Percentiles rank a stretch among this genome's conserved stretches.
Conservation (phyloP, 2,797 vertebrate genomes). For the Ctenopoma multispine region DNA sequence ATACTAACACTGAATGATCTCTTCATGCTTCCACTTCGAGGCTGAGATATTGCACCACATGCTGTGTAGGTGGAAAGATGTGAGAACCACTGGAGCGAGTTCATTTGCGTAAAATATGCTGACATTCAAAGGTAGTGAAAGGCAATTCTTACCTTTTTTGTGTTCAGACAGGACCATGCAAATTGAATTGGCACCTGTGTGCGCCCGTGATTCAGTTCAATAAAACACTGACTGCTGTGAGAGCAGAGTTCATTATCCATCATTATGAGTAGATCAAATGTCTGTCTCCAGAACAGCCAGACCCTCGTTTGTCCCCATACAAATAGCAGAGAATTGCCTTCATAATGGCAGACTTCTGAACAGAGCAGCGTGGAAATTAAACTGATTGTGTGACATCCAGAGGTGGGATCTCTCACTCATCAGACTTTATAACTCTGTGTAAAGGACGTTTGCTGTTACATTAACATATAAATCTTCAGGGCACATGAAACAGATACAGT, state of each 20-base stretch:
- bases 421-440: background rate
- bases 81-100: background rate
- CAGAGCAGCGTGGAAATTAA: conserved; percentile 27
- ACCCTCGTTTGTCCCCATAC: background rate
- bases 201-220: background rate
- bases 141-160: background rate
- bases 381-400: conserved; percentile 11
- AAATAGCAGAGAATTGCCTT: background rate
- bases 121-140: conserved; percentile 1
- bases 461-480: too few relatives aligned
- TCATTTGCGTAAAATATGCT: background rate
- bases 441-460: background rate
- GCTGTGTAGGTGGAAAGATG: background rate
- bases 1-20: background rate
- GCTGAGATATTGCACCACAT: background rate
- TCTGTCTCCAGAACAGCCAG: conserved; percentile 9
- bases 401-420: background rate
- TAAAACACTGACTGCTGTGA: conserved; percentile 11
- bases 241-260: conserved; percentile 29
- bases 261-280: conserved; percentile 6
- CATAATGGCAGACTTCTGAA: conserved; percentile 14
- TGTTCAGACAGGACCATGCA: conserved; percentile 12
- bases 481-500: too few relatives aligned
- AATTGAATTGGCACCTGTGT: conserved; percentile 14
- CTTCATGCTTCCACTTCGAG: background rate